Evolutionary conservation across 2,888 invertebrate genomes (phyloP).

Genomic region (Noctua pronuba): DNA sequence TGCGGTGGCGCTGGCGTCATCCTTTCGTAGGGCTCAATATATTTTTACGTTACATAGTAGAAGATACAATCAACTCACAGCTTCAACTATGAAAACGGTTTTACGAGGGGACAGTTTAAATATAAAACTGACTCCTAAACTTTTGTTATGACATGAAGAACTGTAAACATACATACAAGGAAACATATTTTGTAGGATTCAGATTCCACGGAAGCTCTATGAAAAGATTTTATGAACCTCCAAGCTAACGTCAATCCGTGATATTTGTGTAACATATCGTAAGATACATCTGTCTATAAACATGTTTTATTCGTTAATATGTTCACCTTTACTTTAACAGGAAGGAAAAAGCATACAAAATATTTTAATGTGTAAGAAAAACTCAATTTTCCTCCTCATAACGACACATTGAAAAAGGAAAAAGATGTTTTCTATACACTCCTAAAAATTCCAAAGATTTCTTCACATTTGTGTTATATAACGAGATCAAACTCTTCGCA

Average conservation of each 20-base stretch:
- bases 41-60: background rate
- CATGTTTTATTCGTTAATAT: background rate
- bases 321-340: background rate
- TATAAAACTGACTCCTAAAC: background rate
- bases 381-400: conserved; percentile 22
- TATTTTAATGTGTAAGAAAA: background rate
- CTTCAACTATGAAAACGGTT: background rate
- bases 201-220: background rate
- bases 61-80: background rate
- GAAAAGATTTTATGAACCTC: background rate
- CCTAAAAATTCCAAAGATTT: background rate
- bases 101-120: background rate
- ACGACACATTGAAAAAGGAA: conserved; percentile 6
- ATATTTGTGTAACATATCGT: background rate
- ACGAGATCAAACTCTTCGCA: background rate
- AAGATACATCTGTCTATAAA: background rate
- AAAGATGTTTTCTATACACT: background rate
- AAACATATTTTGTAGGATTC: background rate
- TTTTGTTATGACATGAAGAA: background rate
- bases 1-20: too few species aligned
- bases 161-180: background rate
- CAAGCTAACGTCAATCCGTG: background rate
- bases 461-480: background rate
- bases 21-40: too few species aligned
- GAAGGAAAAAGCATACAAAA: conserved; percentile 13